Evolutionary conservation across 2,888 invertebrate genomes (phyloP).

Genomic region (Acholoe squamosa): DNA sequence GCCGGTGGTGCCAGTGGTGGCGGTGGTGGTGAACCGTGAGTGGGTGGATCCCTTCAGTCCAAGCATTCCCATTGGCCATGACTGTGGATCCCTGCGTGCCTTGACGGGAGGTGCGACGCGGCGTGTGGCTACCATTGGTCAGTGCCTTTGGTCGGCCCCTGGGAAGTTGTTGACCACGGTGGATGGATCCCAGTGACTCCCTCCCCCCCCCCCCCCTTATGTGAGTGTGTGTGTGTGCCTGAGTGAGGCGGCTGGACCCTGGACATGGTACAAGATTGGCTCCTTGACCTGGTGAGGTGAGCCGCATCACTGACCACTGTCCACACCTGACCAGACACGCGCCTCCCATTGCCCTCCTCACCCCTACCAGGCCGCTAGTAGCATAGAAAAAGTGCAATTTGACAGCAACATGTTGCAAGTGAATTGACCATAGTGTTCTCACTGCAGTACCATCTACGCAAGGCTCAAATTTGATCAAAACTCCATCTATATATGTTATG

Average conservation of each 20-base stretch:
- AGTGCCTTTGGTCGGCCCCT: conserved; percentile 13
- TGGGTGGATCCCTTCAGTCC: conserved; percentile 4
- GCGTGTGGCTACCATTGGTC: not conserved
- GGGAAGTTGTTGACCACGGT: conserved; percentile 2
- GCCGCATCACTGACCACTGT: conserved; percentile 18
- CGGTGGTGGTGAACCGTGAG: not conserved
- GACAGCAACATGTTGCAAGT: not conserved
- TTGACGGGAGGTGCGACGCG: not conserved
- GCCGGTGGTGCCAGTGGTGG: not conserved
- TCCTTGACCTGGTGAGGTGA: not conserved
- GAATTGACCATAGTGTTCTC: not conserved
- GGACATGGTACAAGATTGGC: not conserved
- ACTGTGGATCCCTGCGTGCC: conserved; percentile 11
- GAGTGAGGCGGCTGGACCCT: not conserved
- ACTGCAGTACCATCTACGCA: no score
- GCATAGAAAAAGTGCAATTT: not conserved
- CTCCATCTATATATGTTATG: no score
- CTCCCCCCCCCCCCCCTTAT: not conserved
- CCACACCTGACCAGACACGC: not conserved
- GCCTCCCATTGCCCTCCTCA: no score
- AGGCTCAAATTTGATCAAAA: no score
- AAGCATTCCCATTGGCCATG: not conserved
- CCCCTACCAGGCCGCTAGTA: not conserved
- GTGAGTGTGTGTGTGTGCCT: not conserved
- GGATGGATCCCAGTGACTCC: conserved; percentile 6